Base-by-base conservation (phyloP, 2,797 vertebrate species). In the Melanotaenia boesemani region DNA sequence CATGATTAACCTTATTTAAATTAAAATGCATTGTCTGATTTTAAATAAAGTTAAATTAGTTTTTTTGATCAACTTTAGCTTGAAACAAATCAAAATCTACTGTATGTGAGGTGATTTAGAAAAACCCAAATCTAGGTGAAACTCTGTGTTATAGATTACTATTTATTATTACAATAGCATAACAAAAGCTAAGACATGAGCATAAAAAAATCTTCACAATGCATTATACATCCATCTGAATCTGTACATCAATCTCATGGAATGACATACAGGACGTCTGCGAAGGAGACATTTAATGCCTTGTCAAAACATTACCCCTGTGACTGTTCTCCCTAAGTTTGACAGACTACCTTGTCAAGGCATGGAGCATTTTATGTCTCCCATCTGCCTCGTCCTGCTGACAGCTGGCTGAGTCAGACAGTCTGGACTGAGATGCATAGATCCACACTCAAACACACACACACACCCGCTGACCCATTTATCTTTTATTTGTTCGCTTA, bases 271-370 rank as follows among this genome's bases (percentile, higher is more conserved):
- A 88, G 91, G 91, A 89, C 86, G 72, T 91, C 89, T 91, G 88
- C 71, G 76, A 93, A 94, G 91, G 86, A 91, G 92, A 92, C 93
- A 92, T 94, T 93, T 92, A 94, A 93, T 93, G 92, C 90, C 92
- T 92, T 93, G 92, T 93, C 87, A 92, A 93, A 93, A 92, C 91
- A 91, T 94, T 93, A 92, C 91, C 92, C 92, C 86, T 89, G 90
- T 89, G 92, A 94, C 92, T 91, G 89, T 92, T 93, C 88, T 93
- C 81, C 83, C 89, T 89, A 91, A 92, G 88, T 89, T 93, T 93
- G 93, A 94, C 91, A 80, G 90, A 93, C 89, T 92, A 92, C 92
- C 91, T 91, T 91, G 92, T 93, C 92, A 91, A 90, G 87, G 77
- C 83, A 86, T 69, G 81, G 86, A 90, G 82, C 86, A 75, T 89